Percentiles rank a stretch among this genome's conserved stretches.
These are phyloP conservation scores for Callocephalon fimbriatum DNA, from an alignment of 2,113 vertebrate species.

Conservation along the genomic window DNA sequence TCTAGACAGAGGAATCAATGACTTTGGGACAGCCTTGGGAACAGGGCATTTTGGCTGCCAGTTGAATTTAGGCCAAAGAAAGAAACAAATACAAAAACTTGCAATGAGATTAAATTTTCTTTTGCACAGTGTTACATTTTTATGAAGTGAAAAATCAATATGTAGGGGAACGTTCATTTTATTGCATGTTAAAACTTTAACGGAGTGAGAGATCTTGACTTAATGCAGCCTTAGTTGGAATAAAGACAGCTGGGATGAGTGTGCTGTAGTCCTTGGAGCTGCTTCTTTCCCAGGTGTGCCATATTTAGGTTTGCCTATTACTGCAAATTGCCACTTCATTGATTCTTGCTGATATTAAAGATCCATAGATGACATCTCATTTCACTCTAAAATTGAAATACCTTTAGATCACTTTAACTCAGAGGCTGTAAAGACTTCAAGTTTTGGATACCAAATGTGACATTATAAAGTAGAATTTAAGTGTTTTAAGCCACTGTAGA, in stretches of 20 bases:
- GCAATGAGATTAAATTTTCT: constrained; percentile 27
- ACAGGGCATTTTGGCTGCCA: not conserved
- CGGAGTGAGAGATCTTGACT: not conserved
- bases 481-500: not conserved
- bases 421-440: constrained; percentile 15
- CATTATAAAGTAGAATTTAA: constrained; percentile 13
- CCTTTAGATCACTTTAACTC: constrained; percentile 12
- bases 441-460: not conserved
- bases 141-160: constrained; percentile 72
- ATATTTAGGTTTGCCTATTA: constrained; percentile 62
- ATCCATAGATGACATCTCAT: constrained; percentile 55
- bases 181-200: constrained; percentile 39
- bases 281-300: constrained; percentile 56
- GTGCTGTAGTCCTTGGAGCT: not conserved
- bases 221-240: constrained; percentile 1
- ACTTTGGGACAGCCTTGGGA: constrained; percentile 1
- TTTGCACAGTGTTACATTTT: constrained; percentile 47
- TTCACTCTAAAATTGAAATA: constrained; percentile 59
- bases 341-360: constrained; percentile 55
- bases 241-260: constrained; percentile 5
- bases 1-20: not conserved
- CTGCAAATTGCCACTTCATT: constrained; percentile 57
- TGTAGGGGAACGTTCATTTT: constrained; percentile 65
- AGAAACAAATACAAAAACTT: constrained; percentile 19
- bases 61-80: constrained; percentile 1